phyloP scores from a whole-genome alignment of 2,888 invertebrate genomes.

The Macaria liturata region DNA sequence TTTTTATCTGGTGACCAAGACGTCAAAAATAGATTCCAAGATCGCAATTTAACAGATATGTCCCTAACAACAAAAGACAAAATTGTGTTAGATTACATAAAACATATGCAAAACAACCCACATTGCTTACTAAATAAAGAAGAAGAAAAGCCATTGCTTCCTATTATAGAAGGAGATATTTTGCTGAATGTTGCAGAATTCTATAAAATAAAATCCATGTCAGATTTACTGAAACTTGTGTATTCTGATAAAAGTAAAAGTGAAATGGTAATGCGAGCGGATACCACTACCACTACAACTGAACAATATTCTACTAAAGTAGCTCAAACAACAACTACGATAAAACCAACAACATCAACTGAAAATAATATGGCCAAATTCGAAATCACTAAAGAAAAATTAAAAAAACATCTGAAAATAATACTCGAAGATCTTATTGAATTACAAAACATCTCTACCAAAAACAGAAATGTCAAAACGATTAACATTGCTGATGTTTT shows the following conservation, averaged over 20 bases:
- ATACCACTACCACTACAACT: conserved; percentile 8
- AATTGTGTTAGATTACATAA: conserved; percentile 64
- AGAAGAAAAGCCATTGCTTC: conserved; percentile 28
- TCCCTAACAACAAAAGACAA: conserved; percentile 64
- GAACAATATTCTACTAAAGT: neutral
- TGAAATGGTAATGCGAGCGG: conserved; percentile 24
- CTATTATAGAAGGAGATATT: conserved; percentile 59
- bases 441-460: conserved; percentile 55
- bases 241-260: conserved; percentile 18
- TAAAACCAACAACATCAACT: conserved; percentile 11
- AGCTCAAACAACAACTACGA: conserved; percentile 3
- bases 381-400: conserved; percentile 54
- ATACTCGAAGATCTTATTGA: conserved; percentile 66
- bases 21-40: conserved; percentile 47
- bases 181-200: conserved; percentile 67
- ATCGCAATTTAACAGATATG: conserved; percentile 49
- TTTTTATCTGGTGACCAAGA: conserved; percentile 41
- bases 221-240: conserved; percentile 60
- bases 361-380: conserved; percentile 34
- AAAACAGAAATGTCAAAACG: conserved; percentile 38
- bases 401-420: conserved; percentile 65
- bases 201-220: conserved; percentile 65
- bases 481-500: conserved; percentile 57
- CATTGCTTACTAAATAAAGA: conserved; percentile 51
- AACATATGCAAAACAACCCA: conserved; percentile 57